These are phyloP conservation scores for Procapra przewalskii DNA, from an alignment of 2,113 vertebrate genomes.

Conservation along the genomic window DNA sequence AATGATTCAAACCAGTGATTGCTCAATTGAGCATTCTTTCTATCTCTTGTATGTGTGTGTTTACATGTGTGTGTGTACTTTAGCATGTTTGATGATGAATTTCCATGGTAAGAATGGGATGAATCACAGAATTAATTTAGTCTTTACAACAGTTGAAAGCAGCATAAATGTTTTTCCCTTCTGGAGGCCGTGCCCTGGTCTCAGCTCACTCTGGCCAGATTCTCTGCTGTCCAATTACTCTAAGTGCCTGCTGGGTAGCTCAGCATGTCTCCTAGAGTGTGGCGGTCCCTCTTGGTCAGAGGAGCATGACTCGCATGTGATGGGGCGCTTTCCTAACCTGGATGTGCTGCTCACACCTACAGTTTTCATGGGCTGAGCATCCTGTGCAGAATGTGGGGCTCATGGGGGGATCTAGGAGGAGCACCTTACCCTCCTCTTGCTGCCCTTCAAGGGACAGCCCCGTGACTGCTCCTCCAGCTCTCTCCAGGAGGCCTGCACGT, in stretches of 20 bases:
- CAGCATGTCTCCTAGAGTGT: neutral
- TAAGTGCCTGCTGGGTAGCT: neutral
- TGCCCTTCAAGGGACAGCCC: neutral
- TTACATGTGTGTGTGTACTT: neutral
- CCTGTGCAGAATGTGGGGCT: neutral
- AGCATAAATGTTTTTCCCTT: no score
- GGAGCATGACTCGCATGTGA: neutral
- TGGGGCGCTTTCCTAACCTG: neutral
- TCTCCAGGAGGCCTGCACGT: no score
- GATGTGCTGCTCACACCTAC: neutral
- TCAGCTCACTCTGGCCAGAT: neutral
- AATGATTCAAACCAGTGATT: neutral
- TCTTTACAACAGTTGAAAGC: neutral
- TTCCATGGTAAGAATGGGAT: neutral
- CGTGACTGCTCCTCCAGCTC: neutral
- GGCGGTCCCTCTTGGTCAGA: neutral
- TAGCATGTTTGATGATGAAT: neutral
- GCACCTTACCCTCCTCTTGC: neutral
- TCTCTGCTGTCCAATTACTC: neutral
- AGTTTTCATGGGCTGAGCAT: neutral
- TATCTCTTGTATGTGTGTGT: neutral
- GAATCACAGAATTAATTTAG: neutral
- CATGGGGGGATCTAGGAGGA: neutral
- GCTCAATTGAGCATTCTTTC: neutral
- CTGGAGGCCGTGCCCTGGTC: neutral